Evolutionary conservation across 1,140 invertebrate species (phyloP).

Genomic region (Drosophila azteca): DNA sequence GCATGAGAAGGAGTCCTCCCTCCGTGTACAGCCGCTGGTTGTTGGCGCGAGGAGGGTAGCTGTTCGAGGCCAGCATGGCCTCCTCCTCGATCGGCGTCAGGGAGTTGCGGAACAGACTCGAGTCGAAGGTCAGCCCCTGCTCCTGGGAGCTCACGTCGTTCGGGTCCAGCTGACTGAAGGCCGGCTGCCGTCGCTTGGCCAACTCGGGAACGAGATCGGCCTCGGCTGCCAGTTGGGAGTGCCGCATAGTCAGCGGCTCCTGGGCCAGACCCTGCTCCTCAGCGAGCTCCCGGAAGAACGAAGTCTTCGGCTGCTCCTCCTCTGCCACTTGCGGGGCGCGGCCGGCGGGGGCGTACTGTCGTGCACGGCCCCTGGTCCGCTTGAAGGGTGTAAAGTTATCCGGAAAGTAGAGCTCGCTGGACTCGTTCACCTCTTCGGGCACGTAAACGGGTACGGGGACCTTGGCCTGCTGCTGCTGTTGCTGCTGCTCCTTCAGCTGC

Average conservation of each 20-base stretch:
- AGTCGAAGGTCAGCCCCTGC: constrained; percentile 64
- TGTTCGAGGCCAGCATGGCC: constrained; percentile 77
- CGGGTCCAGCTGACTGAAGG: constrained; percentile 26
- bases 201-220: constrained; percentile 39
- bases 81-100: constrained; percentile 78
- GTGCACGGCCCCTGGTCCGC: constrained; percentile 33
- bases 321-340: neutral
- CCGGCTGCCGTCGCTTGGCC: constrained; percentile 55
- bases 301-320: constrained; percentile 37
- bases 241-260: constrained; percentile 39
- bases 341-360: constrained; percentile 7
- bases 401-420: constrained; percentile 76
- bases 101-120: constrained; percentile 67
- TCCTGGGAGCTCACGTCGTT: constrained; percentile 40
- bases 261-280: constrained; percentile 64
- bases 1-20: constrained; percentile 86
- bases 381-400: constrained; percentile 73
- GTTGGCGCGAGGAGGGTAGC: constrained; percentile 49
- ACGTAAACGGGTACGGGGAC: constrained; percentile 46
- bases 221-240: constrained; percentile 16
- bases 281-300: constrained; percentile 77
- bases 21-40: constrained; percentile 86
- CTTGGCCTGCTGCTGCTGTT: constrained; percentile 32
- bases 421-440: constrained; percentile 76
- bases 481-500: constrained; percentile 32